These are phyloP conservation scores for Drosophila nr. medialis DNA, from an alignment of 2,888 invertebrate species.

Conservation along the genomic window DNA sequence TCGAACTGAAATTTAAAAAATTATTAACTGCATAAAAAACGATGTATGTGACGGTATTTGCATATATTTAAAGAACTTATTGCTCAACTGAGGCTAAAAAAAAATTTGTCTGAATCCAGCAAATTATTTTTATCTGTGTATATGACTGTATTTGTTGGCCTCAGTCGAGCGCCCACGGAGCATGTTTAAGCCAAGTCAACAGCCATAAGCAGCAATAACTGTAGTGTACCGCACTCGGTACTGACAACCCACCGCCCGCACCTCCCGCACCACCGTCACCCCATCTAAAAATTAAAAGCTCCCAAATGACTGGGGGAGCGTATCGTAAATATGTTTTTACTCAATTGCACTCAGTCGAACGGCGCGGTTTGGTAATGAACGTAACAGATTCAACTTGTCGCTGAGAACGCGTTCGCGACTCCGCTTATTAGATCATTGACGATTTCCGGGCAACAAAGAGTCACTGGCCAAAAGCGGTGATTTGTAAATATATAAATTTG, in stretches of 20 bases:
- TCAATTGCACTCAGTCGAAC: slow-evolving; percentile 74
- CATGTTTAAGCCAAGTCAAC: slow-evolving; percentile 24
- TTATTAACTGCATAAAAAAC: not conserved
- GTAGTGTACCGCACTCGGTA: slow-evolving; percentile 60
- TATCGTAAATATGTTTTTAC: slow-evolving; percentile 70
- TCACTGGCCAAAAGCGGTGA: slow-evolving; percentile 31
- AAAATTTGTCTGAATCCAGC: not conserved
- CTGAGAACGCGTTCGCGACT: slow-evolving; percentile 51
- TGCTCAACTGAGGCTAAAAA: not conserved
- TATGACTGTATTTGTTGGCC: slow-evolving; percentile 23
- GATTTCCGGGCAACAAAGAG: slow-evolving; percentile 40
- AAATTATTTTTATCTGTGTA: slow-evolving; percentile 1
- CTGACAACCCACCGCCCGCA: not conserved
- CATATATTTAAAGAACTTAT: not conserved
- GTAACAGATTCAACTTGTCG: slow-evolving; percentile 62
- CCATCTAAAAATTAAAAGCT: slow-evolving; percentile 53
- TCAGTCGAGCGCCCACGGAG: slow-evolving; percentile 43
- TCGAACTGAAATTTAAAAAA: not conserved
- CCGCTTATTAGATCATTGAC: slow-evolving; percentile 67
- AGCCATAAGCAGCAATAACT: slow-evolving; percentile 51
- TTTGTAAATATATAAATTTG: slow-evolving; percentile 16
- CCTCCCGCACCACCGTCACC: not conserved
- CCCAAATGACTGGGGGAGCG: slow-evolving; percentile 48
- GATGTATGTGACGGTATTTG: not conserved
- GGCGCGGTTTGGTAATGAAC: slow-evolving; percentile 70